phyloP scores from a whole-genome alignment of 2,888 invertebrate genomes.

The Dorcus parallelipipedus region DNA sequence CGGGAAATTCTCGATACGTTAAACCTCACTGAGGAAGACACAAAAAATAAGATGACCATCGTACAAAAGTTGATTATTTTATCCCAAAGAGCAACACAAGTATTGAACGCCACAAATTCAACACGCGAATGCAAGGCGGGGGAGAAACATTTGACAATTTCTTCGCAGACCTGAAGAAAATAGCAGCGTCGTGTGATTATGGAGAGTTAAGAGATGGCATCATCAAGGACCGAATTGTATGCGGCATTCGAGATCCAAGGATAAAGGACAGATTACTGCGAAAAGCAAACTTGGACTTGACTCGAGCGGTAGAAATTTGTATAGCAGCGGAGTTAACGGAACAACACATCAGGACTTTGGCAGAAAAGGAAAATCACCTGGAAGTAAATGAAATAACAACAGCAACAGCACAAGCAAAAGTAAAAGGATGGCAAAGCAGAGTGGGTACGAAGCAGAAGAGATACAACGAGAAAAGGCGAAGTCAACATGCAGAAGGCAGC shows the following conservation, averaged over 20 bases:
- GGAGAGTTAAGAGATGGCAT: slow-evolving; percentile 6
- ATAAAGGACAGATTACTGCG: slow-evolving; percentile 12
- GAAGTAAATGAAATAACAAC: too few species aligned
- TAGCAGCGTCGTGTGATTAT: too few species aligned
- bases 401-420: too few species aligned
- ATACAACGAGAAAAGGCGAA: too few species aligned
- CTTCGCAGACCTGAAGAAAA: slow-evolving; percentile 3
- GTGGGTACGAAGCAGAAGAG: too few species aligned
- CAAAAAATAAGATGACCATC: slow-evolving; percentile 4
- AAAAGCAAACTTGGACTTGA: slow-evolving; percentile 10
- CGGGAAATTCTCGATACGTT: slow-evolving; percentile 20
- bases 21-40: slow-evolving; percentile 11
- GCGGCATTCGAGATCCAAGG: slow-evolving; percentile 15
- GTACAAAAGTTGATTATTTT: too few species aligned
- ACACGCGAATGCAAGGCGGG: slow-evolving; percentile 3
- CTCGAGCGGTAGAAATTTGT: slow-evolving; percentile 7
- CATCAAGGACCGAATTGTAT: too few species aligned
- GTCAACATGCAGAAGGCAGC: too few species aligned
- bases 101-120: slow-evolving; percentile 18
- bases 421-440: too few species aligned
- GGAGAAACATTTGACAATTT: slow-evolving; percentile 10
- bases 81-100: too few species aligned
- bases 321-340: slow-evolving; percentile 14
- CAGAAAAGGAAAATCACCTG: too few species aligned
- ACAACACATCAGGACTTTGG: too few species aligned